Base-by-base conservation (phyloP, 2,888 invertebrate genomes). In the Nycteola revayana region DNA sequence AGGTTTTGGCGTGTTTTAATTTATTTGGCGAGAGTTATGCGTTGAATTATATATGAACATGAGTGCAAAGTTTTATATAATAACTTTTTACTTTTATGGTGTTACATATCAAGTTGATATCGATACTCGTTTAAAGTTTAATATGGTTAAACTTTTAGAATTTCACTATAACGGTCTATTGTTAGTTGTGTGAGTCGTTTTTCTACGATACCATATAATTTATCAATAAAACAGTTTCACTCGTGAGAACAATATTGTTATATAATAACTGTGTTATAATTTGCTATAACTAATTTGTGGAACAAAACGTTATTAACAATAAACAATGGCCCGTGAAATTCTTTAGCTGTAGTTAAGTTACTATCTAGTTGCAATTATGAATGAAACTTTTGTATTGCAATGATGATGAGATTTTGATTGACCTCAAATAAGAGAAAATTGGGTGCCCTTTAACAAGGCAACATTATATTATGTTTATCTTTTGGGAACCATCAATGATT, bases 21-120 rank as follows among this genome's bases (percentile, higher is more conserved):
- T 76, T 62, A 64, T 72, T 74, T 60, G 56, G 67, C 66, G 69
- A 72, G 69, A 75, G 67, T 62, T 67, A 62, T 68, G 60, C 60
- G 51, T 52, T 60, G 62, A 64, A 64, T 62, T 58, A 62, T 56
- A 64, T 67, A 53, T 64, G 61, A 66, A 52, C 58, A 46, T 55
- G 48, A 55, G 42, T 46, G 32, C 37, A 43, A 42, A 29, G 52
- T 56, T 78, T 81, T 78, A 75, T 67, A 63, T 77, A 78, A 81
- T 62, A 10, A 48, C 57, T 65, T 71, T 69, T 70, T 65, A 61
- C 59, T 70, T 74, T 69, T 52, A 61, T 64, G 38, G 47, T 56
- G 37, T 42, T 52, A 59, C 49, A 32, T 46, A 36, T 35, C 36
- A 23, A 41, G 39, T 52, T 43, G 49, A 42, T 41, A 32, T 36